These are phyloP conservation scores for Fukomys damarensis DNA, from an alignment of 2,113 vertebrate genomes.

Conservation along the genomic window DNA sequence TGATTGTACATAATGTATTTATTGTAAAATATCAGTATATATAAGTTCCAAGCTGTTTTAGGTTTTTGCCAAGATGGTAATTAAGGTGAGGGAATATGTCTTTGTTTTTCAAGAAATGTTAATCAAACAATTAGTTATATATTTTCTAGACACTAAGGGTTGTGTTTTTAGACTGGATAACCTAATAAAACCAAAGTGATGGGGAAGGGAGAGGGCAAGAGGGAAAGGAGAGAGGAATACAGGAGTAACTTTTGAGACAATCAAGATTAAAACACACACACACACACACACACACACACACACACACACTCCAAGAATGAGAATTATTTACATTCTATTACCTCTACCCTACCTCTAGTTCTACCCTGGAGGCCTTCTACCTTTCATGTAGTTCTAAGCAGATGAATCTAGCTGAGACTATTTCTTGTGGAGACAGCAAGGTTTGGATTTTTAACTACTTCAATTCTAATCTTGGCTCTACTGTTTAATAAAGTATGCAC, in stretches of 20 bases:
- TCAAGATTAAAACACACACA: background rate
- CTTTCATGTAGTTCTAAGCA: background rate
- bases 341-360: background rate
- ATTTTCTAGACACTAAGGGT: background rate
- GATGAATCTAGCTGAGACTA: background rate
- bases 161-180: background rate
- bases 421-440: background rate
- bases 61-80: background rate
- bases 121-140: background rate
- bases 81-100: background rate
- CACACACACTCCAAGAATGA: background rate
- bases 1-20: background rate
- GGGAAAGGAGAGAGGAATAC: background rate
- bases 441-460: background rate
- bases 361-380: background rate
- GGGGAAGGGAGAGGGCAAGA: background rate
- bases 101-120: slow-evolving; percentile 38
- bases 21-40: background rate
- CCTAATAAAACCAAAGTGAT: background rate
- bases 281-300: background rate
- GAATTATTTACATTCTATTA: background rate
- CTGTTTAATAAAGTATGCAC: background rate
- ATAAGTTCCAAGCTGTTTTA: background rate
- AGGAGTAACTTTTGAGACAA: background rate
- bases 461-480: background rate